Conservation (phyloP, 2,888 invertebrate species). For the Xestia xanthographa region DNA sequence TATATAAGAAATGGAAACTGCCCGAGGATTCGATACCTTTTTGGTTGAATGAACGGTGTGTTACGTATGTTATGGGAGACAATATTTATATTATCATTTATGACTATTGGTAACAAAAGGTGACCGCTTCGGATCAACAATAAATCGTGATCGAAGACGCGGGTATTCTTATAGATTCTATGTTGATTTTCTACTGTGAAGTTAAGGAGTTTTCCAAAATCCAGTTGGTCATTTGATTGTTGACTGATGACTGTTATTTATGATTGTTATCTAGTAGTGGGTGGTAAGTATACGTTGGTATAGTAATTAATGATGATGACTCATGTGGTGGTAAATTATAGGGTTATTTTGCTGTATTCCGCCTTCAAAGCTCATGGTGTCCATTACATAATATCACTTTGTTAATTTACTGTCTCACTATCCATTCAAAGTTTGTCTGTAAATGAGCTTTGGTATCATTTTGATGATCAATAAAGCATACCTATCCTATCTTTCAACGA, state of each 20-base stretch:
- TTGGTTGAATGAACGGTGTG: slow-evolving; percentile 48
- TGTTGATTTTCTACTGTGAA: not conserved
- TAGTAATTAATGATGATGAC: not conserved
- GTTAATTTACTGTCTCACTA: not conserved
- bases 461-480: not conserved
- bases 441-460: not conserved
- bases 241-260: slow-evolving; percentile 5
- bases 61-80: slow-evolving; percentile 30
- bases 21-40: slow-evolving; percentile 27
- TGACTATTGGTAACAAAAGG: slow-evolving; percentile 25
- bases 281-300: not conserved
- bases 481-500: not conserved
- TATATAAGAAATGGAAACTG: slow-evolving; percentile 40
- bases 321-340: not conserved
- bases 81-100: slow-evolving; percentile 37
- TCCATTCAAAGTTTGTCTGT: not conserved
- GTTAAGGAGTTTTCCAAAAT: slow-evolving; percentile 11
- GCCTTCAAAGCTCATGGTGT: not conserved
- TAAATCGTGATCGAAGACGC: slow-evolving; percentile 17
- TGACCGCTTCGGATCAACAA: slow-evolving; percentile 33
- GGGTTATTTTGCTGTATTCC: not conserved
- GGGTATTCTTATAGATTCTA: not conserved
- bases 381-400: not conserved
- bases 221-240: not conserved
- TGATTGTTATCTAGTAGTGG: not conserved